Base-by-base conservation (phyloP, 1,140 invertebrate species). In the Atta cephalotes region DNA sequence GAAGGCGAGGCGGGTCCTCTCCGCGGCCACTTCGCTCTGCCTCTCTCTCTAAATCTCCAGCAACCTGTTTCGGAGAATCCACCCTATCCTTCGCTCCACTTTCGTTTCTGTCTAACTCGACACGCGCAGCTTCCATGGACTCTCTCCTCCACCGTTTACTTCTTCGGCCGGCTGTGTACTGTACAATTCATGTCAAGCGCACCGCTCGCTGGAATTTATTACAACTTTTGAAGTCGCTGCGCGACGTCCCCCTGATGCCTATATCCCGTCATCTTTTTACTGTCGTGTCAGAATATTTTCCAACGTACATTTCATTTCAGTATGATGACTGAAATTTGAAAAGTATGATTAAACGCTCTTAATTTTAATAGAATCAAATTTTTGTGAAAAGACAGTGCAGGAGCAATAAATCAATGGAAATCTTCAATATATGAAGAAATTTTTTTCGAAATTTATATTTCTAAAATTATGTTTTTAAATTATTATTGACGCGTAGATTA, bases 1-100 rank as follows among this genome's bases (percentile, higher is more conserved):
- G 25, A 85, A 31, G 58, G 39, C 58, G 72, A 58, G 21, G 35
- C 31, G 35, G 35, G 49, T 39, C 49, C 66, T n/a, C 60, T 5
- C 70, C 60, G 14, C 35, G 53, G 39, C 86, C 74, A 35, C 71
- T 85, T 63, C 74, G n/a, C 21, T 58, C 78, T 21, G 7, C 16
- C 63, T 66, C 35, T 63, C 25, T 65, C 18, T 58, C 79, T 65
- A 58, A 82, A 85, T 82, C 86, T 60, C 56, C 35, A 45, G 51
- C 74, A 66, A 87, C 45, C 63, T 78, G 87, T 88, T 78, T 68
- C 74, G 49, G 58, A 71, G 78, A 87, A 79, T 91, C 62, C 66
- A 86, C 84, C 81, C 81, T 88, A 72, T 85, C 58, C 86, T 66
- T 88, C 51, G 28, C 35, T 74, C 58, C 56, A 58, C n/a, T 74